Conservation (phyloP, 2,113 vertebrate genomes). For the Amphiprion percula region DNA sequence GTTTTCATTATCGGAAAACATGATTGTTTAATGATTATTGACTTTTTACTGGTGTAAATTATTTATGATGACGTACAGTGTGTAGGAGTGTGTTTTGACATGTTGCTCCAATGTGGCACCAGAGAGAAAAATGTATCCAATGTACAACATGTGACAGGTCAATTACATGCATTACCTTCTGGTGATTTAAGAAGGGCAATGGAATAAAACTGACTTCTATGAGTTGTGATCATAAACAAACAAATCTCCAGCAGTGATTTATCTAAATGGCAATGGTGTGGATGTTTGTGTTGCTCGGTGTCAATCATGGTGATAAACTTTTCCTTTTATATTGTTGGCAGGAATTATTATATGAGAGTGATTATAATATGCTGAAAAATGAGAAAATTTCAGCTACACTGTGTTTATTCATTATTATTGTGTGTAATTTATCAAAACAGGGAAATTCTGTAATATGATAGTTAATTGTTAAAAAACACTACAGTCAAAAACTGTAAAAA, state of each 20-base stretch:
- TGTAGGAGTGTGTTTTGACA: slow-evolving; percentile 1
- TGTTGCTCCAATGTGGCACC: background rate
- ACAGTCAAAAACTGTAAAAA: too few species aligned
- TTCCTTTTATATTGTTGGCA: background rate
- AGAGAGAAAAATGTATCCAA: background rate
- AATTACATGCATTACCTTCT: background rate
- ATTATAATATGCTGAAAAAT: too few species aligned
- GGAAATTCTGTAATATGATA: too few species aligned
- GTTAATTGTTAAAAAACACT: too few species aligned
- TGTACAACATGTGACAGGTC: background rate
- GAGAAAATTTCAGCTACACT: too few species aligned
- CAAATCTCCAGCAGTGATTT: background rate
- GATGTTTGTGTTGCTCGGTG: too few species aligned
- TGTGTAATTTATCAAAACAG: too few species aligned
- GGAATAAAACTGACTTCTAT: background rate
- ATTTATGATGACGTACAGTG: slow-evolving; percentile 9
- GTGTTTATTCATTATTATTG: too few species aligned
- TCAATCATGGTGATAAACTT: background rate
- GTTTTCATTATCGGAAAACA: background rate
- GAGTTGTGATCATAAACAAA: background rate
- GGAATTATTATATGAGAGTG: background rate
- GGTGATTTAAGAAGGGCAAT: background rate
- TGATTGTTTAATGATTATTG: slow-evolving; percentile 5
- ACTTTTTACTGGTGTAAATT: slow-evolving; percentile 5
- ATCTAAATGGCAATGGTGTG: background rate